Base-by-base conservation (phyloP, 2,888 invertebrate species). In the Drosophila rellima region DNA sequence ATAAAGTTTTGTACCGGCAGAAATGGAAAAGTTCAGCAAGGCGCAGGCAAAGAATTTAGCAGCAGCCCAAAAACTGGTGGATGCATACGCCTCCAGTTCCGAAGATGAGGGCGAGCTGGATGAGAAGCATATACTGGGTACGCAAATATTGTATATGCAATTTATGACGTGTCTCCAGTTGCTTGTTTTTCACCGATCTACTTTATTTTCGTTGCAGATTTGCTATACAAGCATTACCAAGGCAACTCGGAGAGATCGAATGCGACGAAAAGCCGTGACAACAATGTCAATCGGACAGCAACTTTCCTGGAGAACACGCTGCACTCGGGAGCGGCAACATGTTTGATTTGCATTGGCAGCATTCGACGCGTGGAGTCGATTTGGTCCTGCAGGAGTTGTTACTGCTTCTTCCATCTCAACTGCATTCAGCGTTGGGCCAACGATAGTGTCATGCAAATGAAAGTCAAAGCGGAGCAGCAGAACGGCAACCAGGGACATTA, bases 381-480 rank as follows among this genome's bases (percentile, higher is more conserved):
- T 70, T 98, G 98, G 98, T 96, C 95, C 42, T 98, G 98, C 90
- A 93, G 93, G 7, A 95, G 95, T 65, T 98, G 98, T 90, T 96
- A 94, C 90, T 96, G 96, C 48, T 96, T 96, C 89, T 96, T 98
- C 89, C 98, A 98, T 93, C 93, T 98, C 35, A 94, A 94, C 47
- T 98, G 98, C 90, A 96, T 98, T 73, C 97, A 97, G 91, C 95
- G 97, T 89, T 98, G 98, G 98, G 96, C 97, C 0, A 96, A 96
- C 83, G 98, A 98, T 90, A 97, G 96, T 80, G 94, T 97, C 55
- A 95, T 94, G 65, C 94, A 96, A 77, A 94, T 96, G 85, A 95
- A 94, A 80, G 94, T 95, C 68, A 93, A 93, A 64, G 93, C 93
- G 47, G 93, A 94, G 13, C 94, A 93, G 70, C 94, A 93, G 55